Evolutionary conservation across 2,113 vertebrate genomes (phyloP).

Genomic region (Morone saxatilis): DNA sequence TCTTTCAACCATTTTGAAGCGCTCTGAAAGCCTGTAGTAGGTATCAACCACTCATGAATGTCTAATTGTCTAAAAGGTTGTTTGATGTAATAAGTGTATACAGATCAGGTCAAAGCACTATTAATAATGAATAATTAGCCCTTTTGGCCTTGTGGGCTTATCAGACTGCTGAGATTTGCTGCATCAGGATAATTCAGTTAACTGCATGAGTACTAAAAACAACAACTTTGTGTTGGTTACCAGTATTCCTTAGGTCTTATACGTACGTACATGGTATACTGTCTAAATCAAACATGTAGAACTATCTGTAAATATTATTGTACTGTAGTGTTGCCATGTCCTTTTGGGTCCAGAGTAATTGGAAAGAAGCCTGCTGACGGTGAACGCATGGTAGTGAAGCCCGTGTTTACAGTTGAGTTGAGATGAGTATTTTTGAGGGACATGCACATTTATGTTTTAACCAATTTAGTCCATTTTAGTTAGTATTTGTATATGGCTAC

Average conservation of each 20-base stretch:
- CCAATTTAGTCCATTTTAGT: not conserved
- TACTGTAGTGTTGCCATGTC: not conserved
- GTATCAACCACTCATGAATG: not conserved
- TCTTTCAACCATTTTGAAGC: not conserved
- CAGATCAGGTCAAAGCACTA: not conserved
- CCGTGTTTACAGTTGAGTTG: too few relatives aligned
- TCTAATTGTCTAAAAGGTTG: conserved; percentile 2
- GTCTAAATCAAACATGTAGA: not conserved
- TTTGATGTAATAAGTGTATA: not conserved
- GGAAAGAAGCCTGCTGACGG: not conserved
- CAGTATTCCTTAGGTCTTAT: not conserved
- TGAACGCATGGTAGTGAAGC: not conserved
- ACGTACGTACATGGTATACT: not conserved
- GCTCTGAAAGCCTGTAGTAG: not conserved
- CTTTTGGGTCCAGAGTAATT: not conserved
- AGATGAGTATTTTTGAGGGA: not conserved
- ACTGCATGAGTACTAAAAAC: not conserved
- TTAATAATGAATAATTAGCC: conserved; percentile 12
- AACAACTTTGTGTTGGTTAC: not conserved
- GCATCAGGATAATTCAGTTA: not conserved
- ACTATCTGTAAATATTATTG: not conserved
- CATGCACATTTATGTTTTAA: not conserved
- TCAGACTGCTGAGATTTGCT: conserved; percentile 6
- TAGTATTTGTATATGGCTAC: not conserved
- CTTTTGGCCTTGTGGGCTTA: not conserved